Base-by-base conservation (phyloP, 2,797 vertebrate genomes). In the Macroramphosus scolopax region DNA sequence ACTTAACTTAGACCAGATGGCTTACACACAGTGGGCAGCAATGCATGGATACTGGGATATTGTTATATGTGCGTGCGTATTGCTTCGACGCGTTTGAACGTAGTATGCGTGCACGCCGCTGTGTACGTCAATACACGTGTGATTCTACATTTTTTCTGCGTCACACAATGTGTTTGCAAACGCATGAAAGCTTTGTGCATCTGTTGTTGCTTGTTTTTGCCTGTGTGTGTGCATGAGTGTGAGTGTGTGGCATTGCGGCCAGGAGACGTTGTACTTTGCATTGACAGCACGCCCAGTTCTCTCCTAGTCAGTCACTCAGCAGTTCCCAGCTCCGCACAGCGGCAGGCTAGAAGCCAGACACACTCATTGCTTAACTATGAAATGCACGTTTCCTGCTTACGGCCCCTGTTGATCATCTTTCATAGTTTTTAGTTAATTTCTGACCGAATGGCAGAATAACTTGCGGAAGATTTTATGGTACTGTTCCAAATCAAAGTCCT, bases 1-100 rank as follows among this genome's bases (percentile, higher is more conserved):
- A 50, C 66, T 88, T 96, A 94, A 93, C 81, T 40, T 89, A 68
- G 89, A 89, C 90, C 92, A 92, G 89, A 93, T 93, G 92, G 80
- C 74, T 82, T 80, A 82, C 74, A 76, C 39, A 12, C 78, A 86
- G 78, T 60, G 75, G 85, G 78, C 75, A 86, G 79, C 77, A 63
- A 38, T 12, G 13, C 63, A 83, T 80, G 76, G 85, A 83, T 89
- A 86, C 85, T 87, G 77, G 87, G 87, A 88, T 77, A 68, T 78
- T 69, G 73, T 77, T 72, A 17, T 58, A 17, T 37, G 16, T 51
- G 39, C 17, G 5, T 49, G 20, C 2, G 47, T 63, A 12, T 9
- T 18, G 4, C 41, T 17, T 42, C n/a, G n/a, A n/a, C n/a, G 25
- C 42, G 31, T 53, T n/a, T 20, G 17, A 50, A 37, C 26, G 10